Evolutionary conservation across 2,888 invertebrate genomes (phyloP).

Genomic region (Nineta flava): DNA sequence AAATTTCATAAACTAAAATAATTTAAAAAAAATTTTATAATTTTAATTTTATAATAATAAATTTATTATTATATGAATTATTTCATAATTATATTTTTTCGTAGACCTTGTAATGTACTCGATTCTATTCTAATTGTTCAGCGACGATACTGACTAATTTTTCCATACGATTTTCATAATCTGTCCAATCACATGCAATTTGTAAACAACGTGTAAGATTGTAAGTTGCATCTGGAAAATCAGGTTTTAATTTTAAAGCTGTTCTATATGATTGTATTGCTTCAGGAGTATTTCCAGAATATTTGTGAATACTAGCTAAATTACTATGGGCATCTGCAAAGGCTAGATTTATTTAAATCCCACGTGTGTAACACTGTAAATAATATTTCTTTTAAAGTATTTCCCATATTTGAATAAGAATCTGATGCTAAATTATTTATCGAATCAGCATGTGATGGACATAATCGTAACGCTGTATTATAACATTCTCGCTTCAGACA

Average conservation of each 20-base stretch:
- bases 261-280: constrained; percentile 92
- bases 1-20: too few species aligned
- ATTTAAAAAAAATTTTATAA: too few species aligned
- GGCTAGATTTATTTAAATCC: constrained; percentile 95
- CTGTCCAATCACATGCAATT: constrained; percentile 98
- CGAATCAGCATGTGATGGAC: constrained; percentile 95
- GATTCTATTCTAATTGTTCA: constrained; percentile 84
- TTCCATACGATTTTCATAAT: constrained; percentile 88
- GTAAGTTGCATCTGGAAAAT: constrained; percentile 98
- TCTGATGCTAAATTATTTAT: constrained; percentile 97
- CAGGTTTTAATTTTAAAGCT: constrained; percentile 86
- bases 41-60: too few species aligned
- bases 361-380: constrained; percentile 87
- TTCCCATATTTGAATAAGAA: constrained; percentile 99
- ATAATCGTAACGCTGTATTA: constrained; percentile 82
- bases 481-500: constrained; percentile 89
- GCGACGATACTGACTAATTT: constrained; percentile 85
- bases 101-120: too few species aligned
- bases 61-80: too few species aligned
- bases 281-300: constrained; percentile 92
- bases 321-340: constrained; percentile 99
- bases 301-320: constrained; percentile 96
- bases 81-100: too few species aligned
- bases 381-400: constrained; percentile 95
- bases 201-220: constrained; percentile 96